Base-by-base conservation (phyloP, 2,888 invertebrate species). In the Drosophila vallismaia region DNA sequence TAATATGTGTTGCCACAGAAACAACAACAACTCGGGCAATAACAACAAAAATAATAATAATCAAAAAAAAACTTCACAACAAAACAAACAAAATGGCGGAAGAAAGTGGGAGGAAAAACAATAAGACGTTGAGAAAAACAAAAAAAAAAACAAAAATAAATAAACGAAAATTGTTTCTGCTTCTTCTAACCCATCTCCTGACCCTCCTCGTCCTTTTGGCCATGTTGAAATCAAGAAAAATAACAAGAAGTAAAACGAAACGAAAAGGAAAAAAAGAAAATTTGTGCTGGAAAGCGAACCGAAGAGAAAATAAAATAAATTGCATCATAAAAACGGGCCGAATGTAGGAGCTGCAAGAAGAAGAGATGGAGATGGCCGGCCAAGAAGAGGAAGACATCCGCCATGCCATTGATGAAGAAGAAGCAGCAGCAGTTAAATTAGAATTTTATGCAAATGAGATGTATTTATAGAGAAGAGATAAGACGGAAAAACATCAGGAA, bases 361-460 rank as follows among this genome's bases (percentile, higher is more conserved):
- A 12, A 53, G 44, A 48, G 19, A 1, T 12, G 19, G 38, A 50
- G 53, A 31, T 49, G 52, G 53, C n/a, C 44, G 24, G 53, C 24
- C 55, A 68, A 56, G 68, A 68, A 60, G 31, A 68, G 24, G 36
- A 36, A 44, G 31, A 55, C 42, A 38, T 46, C 42, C 38, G 50
- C 45, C 51, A 51, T 19, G 67, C 33, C n/a, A n/a, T n/a, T n/a
- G n/a, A n/a, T n/a, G 56, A 51, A 56, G 67, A 48, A 46, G 66
- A 45, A 63, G 55, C 54, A 69, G 62, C 71, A 76, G 67, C 79
- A 76, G 72, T 77, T 85, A 90, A 90, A 90, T 90, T 90, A 82
- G 88, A 89, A 90, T 89, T 90, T 90, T 90, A 90, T 90, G 90
- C 88, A 90, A 90, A 90, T 89, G 68, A 76, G 75, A 59, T 53